These are phyloP conservation scores for Sciurus vulgaris DNA, from an alignment of 2,797 vertebrate species.

Conservation along the genomic window DNA sequence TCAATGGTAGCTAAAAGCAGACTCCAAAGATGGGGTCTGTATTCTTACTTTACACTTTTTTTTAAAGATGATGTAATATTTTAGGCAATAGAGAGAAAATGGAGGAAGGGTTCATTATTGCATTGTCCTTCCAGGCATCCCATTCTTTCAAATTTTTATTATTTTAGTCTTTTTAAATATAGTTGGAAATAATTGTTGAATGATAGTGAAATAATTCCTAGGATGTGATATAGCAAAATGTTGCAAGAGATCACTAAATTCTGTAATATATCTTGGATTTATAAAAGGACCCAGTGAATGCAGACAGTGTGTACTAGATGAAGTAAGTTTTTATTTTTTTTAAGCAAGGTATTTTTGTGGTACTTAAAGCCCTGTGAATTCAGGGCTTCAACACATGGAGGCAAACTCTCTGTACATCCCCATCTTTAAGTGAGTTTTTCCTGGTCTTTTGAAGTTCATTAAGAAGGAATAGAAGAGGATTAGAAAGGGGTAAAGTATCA, in stretches of 20 bases:
- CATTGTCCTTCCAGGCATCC: neutral
- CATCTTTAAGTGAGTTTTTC: neutral
- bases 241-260: constrained; percentile 37
- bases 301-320: neutral
- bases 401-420: too few species aligned
- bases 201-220: constrained; percentile 17
- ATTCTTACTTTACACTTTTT: constrained; percentile 42
- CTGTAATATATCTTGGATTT: constrained; percentile 20
- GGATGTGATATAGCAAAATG: constrained; percentile 21
- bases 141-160: constrained; percentile 33
- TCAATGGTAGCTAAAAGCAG: constrained; percentile 33
- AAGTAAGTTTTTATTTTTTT: neutral
- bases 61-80: constrained; percentile 1
- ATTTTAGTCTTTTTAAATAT: constrained; percentile 15
- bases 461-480: neutral
- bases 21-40: neutral
- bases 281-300: neutral
- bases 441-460: neutral
- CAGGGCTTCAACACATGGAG: too few species aligned
- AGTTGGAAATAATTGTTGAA: constrained; percentile 27
- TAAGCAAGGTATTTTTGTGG: too few species aligned
- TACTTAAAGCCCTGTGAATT: too few species aligned
- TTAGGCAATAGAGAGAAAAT: constrained; percentile 32
- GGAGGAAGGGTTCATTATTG: neutral
- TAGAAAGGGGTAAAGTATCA: neutral